These are phyloP conservation scores for Acromyrmex charruanus DNA, from an alignment of 1,140 invertebrate species.

Conservation along the genomic window DNA sequence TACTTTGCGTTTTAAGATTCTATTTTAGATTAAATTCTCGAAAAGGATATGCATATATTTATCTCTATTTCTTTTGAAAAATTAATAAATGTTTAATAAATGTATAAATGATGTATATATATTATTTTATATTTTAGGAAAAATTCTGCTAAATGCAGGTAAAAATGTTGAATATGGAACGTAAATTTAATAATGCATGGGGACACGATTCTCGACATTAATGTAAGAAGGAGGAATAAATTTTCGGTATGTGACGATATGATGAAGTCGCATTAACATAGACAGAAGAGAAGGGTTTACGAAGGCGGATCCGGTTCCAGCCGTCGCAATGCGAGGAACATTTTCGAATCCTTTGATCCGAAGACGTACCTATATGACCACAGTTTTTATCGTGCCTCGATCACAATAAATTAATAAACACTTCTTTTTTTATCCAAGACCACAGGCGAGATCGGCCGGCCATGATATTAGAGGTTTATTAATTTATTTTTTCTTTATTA, in stretches of 20 bases:
- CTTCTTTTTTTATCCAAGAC: constrained; percentile 64
- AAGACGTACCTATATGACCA: constrained; percentile 51
- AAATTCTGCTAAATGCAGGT: neutral
- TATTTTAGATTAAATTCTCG: neutral
- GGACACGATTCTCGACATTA: constrained; percentile 26
- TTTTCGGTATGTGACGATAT: constrained; percentile 24
- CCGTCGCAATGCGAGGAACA: constrained; percentile 60
- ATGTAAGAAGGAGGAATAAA: constrained; percentile 35
- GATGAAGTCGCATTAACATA: constrained; percentile 59
- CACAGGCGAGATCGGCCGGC: constrained; percentile 73
- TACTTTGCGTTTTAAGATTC: neutral
- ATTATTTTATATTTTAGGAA: neutral
- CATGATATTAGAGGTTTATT: constrained; percentile 83
- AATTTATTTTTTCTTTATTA: constrained; percentile 85
- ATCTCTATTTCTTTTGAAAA: neutral
- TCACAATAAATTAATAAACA: constrained; percentile 83
- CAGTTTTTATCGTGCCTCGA: constrained; percentile 74
- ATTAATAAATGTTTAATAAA: neutral
- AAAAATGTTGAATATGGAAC: neutral
- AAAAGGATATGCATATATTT: constrained; percentile 8
- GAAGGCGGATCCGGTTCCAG: constrained; percentile 56
- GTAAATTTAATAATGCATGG: constrained; percentile 29
- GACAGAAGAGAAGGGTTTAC: constrained; percentile 44
- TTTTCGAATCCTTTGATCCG: constrained; percentile 69
- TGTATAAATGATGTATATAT: neutral